Evolutionary conservation across 2,113 vertebrate genomes (phyloP), one percentile per base, ranked within the genome.

Genomic region (Crypturellus undulatus): DNA sequence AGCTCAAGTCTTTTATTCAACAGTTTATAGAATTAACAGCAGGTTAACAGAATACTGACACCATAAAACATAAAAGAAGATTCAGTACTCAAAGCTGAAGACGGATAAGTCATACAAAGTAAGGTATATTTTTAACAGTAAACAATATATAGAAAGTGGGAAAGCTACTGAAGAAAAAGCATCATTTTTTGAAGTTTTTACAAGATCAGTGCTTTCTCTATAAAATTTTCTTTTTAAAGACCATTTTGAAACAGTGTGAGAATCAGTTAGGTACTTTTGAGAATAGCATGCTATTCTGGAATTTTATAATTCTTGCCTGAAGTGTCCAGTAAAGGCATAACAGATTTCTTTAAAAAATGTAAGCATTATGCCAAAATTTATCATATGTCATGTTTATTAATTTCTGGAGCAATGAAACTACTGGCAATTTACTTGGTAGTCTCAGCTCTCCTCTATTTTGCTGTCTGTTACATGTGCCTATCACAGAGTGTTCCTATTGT

Each of bases 401-500:
- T 79, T 91, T 80, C 65, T 52, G 56, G 16, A 72, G 36, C 28
- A 90, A 92, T 70, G 20, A 89, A 34, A 79, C 47, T 47, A 56
- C 42, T 59, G 84, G 47, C 54, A 80, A 68, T 94, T 90, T 54
- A 95, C 72, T 81, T 81, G 88, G 63, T 97, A 77, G 91, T 90
- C 95, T 93, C 36, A 71, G 76, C 20, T 87, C 34, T 16, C 84
- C 82, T 80, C 63, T 70, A 7, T 91, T 88, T 93, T 85, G 38
- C 43, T 88, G 22, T 69, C 77, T 87, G 60, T 69, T 78, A 68
- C 63, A 76, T 70, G 64, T 93, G 70, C 45, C 70, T 68, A 84
- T 86, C 64, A 65, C 45, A 92, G 38, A 94, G 45, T 80, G 40
- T 83, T 87, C 45, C 92, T 94, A 67, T 60, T 95, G 92, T 96